Conservation (phyloP, 2,888 invertebrate species). For the Melitaea athalia region DNA sequence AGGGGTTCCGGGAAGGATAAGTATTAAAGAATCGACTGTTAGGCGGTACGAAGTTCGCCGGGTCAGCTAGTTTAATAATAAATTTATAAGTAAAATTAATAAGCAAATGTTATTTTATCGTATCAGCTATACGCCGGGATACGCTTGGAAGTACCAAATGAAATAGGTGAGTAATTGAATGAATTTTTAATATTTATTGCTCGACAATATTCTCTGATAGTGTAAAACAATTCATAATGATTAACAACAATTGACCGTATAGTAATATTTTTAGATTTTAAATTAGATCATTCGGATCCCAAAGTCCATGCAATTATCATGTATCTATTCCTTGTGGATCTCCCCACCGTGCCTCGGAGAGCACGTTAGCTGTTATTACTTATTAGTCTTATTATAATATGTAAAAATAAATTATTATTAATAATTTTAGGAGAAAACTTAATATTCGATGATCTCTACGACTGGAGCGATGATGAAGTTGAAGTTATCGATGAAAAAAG, state of each 20-base stretch:
- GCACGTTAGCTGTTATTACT: no score
- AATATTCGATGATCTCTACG: neutral
- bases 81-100: neutral
- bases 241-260: no score
- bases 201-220: neutral
- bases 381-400: neutral
- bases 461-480: neutral
- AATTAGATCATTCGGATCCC: no score
- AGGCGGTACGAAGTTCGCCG: no score
- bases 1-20: no score
- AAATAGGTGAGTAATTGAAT: constrained; percentile 1
- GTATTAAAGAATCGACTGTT: no score
- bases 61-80: no score
- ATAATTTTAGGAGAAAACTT: neutral
- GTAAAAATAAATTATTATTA: neutral
- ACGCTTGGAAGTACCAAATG: neutral
- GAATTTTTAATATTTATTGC: neutral
- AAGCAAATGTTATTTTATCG: neutral
- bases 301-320: no score
- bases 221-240: no score
- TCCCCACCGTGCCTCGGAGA: no score
- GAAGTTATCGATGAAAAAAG: neutral
- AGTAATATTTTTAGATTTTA: no score
- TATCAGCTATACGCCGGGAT: neutral
- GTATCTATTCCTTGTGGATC: no score